phyloP scores from a whole-genome alignment of 1,140 invertebrate species.

The Tetragonula clypearis region DNA sequence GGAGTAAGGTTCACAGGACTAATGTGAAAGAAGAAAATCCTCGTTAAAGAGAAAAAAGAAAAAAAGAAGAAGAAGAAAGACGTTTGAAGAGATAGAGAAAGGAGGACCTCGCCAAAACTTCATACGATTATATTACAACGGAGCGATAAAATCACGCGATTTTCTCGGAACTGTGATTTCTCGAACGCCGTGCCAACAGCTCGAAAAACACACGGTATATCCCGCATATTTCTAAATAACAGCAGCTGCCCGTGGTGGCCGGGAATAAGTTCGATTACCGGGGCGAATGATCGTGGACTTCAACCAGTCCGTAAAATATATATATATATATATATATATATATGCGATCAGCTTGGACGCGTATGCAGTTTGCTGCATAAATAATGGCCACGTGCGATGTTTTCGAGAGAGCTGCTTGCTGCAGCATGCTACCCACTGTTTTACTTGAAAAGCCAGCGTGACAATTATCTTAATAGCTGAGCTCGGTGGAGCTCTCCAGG shows the following conservation, averaged over 20 bases:
- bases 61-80: not conserved
- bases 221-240: not conserved
- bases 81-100: not conserved
- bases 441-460: conserved; percentile 28
- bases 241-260: not conserved
- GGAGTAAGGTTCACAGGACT: no score
- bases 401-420: not conserved
- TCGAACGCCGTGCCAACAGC: not conserved
- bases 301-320: conserved; percentile 12
- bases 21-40: no score
- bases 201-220: not conserved
- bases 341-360: no score
- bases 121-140: not conserved
- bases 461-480: conserved; percentile 62
- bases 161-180: not conserved
- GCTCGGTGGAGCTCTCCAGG: conserved; percentile 14
- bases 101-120: not conserved
- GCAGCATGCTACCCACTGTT: not conserved
- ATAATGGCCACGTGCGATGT: conserved; percentile 39
- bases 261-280: conserved; percentile 31
- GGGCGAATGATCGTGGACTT: conserved; percentile 13
- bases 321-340: conserved; percentile 1
- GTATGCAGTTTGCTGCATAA: conserved; percentile 23
- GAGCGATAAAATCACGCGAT: not conserved
- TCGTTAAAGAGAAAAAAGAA: no score